Percentiles rank a stretch among this genome's conserved stretches.
Evolutionary conservation across 2,888 invertebrate species (phyloP).

Genomic region (Plusia festucae): DNA sequence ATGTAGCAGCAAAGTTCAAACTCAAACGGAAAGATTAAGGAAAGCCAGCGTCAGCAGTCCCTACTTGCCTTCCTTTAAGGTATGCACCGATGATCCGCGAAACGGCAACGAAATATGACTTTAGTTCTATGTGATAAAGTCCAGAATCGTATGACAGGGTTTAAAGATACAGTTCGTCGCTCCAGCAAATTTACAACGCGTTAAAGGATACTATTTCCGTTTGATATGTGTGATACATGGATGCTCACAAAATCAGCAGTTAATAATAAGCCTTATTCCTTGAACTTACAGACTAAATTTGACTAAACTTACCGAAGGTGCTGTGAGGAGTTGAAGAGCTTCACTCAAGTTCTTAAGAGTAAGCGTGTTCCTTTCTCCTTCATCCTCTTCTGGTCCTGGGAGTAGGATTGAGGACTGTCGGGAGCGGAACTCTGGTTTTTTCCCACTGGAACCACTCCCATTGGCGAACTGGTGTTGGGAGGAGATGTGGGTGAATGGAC

Average conservation of each 20-base stretch:
- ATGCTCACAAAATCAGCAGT: conserved; percentile 15
- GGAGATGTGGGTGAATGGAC: conserved; percentile 89
- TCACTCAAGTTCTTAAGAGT: conserved; percentile 94
- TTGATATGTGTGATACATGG: conserved; percentile 15
- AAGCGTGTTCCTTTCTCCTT: conserved; percentile 90
- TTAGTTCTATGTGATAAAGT: conserved; percentile 12
- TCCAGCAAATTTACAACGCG: conserved; percentile 22
- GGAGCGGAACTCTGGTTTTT: conserved; percentile 85
- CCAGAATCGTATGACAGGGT: conserved; percentile 4
- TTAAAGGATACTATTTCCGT: conserved; percentile 38
- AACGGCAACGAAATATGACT: conserved; percentile 7
- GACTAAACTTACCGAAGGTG: conserved; percentile 92
- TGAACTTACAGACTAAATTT: conserved; percentile 1
- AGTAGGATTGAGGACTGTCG: conserved; percentile 92
- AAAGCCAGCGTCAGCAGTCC: conserved; percentile 14
- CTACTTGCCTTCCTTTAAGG: conserved; percentile 24
- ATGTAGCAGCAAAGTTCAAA: conserved; percentile 39
- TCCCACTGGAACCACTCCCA: conserved; percentile 79
- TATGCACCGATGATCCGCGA: conserved; percentile 39
- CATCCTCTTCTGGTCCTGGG: conserved; percentile 90
- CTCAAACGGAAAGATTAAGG: conserved; percentile 18
- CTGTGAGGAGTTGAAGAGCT: conserved; percentile 94
- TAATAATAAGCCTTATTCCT: conserved; percentile 10
- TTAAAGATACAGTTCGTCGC: conserved; percentile 14
- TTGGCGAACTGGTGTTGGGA: conserved; percentile 89